Percentiles rank a stretch among this genome's conserved stretches.
phyloP scores from a whole-genome alignment of 2,888 invertebrate genomes.

The Acanthosepion lycidas region DNA sequence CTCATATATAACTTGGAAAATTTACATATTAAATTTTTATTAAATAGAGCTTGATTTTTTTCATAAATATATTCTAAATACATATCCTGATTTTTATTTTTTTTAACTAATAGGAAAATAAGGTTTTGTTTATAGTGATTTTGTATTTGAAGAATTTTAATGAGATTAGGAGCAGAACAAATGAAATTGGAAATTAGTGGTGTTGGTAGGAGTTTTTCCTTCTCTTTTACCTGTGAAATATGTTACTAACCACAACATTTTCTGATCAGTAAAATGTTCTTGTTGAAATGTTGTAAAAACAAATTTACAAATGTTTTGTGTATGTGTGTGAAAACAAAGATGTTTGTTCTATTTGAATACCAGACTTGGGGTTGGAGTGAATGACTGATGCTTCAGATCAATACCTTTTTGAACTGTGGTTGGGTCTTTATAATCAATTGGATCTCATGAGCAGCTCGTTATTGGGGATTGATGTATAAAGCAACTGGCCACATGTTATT shows the following conservation, averaged over 20 bases:
- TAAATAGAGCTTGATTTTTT: no score
- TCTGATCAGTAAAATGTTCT: not conserved
- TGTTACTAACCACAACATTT: not conserved
- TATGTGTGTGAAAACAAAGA: not conserved
- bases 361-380: not conserved
- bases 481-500: conserved; percentile 33
- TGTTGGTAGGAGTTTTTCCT: not conserved
- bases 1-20: no score
- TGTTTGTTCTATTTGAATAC: not conserved
- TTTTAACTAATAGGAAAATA: no score
- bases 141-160: no score
- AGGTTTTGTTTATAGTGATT: no score
- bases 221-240: not conserved
- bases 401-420: not conserved
- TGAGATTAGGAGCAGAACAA: not conserved
- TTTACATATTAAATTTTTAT: no score
- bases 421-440: conserved; percentile 18
- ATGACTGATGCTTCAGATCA: not conserved
- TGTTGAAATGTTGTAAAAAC: not conserved
- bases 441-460: conserved; percentile 13
- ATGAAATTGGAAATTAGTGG: not conserved
- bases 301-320: not conserved
- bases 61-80: no score
- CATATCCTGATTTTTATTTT: no score
- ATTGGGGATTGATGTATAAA: not conserved